Evolutionary conservation across 2,888 invertebrate genomes (phyloP).

Genomic region (Drosophila putrida): DNA sequence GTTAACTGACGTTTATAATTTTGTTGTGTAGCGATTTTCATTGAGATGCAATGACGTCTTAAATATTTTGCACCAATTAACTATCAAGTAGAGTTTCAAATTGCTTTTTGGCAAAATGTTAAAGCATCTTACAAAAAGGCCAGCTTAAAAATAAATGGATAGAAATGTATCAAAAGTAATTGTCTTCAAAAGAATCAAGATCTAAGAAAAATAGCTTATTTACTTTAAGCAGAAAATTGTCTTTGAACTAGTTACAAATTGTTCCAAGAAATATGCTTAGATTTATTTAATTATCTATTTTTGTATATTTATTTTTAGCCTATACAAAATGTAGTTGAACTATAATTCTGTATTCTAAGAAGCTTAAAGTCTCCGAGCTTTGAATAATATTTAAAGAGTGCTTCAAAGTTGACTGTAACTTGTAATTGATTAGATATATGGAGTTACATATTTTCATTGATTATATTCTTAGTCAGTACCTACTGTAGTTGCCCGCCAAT

Average conservation of each 20-base stretch:
- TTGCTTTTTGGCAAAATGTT: neutral
- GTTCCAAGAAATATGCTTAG: neutral
- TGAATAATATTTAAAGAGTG: too few species aligned
- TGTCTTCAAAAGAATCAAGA: neutral
- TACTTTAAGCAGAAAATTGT: too few species aligned
- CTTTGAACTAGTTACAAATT: too few species aligned
- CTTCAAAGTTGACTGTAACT: too few species aligned
- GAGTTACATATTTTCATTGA: too few species aligned
- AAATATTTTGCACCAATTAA: too few species aligned
- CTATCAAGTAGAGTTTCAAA: neutral
- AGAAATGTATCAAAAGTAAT: neutral
- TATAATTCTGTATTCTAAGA: too few species aligned
- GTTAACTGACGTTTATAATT: neutral
- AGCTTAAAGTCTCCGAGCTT: too few species aligned
- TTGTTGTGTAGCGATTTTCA: neutral
- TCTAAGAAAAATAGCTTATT: too few species aligned
- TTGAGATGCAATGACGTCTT: neutral
- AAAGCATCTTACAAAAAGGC: neutral
- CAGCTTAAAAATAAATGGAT: neutral
- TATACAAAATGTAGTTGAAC: conserved; percentile 19
- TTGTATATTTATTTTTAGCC: neutral
- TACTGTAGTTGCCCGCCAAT: conserved; percentile 19
- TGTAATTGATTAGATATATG: too few species aligned
- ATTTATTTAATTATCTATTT: neutral
- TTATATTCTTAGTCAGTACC: conserved; percentile 10